Percentiles rank a stretch among this genome's conserved stretches.
phyloP scores from a whole-genome alignment of 2,113 vertebrate genomes.

The Nymphicus hollandicus region DNA sequence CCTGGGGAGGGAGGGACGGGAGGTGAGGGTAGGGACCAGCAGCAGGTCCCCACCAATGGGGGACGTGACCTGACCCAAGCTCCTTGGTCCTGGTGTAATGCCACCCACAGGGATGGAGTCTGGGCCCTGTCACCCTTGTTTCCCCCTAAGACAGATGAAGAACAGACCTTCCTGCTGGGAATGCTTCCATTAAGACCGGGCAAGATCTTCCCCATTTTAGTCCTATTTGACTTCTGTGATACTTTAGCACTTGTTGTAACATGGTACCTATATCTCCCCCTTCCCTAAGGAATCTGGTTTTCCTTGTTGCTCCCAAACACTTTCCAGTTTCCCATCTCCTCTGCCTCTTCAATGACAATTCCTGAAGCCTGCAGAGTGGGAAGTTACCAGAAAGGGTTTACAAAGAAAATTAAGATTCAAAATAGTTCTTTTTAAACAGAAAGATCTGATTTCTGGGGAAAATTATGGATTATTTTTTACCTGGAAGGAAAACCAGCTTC shows the following conservation, averaged over 20 bases:
- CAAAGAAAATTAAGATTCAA: not conserved
- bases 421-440: not conserved
- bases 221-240: rapidly evolving
- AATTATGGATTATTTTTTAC: rapidly evolving
- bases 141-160: not conserved
- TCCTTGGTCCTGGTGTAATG: rapidly evolving
- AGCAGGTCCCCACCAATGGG: rapidly evolving
- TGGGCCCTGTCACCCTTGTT: not conserved
- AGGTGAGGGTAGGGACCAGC: not conserved
- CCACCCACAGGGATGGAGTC: rapidly evolving
- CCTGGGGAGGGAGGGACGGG: constrained; percentile 64
- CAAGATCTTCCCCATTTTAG: not conserved
- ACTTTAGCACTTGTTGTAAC: not conserved
- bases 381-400: not conserved
- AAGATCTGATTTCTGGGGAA: not conserved
- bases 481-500: rapidly evolving
- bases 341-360: not conserved
- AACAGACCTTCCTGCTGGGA: not conserved
- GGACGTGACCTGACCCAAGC: not conserved
- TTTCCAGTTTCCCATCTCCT: not conserved
- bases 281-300: not conserved
- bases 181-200: not conserved
- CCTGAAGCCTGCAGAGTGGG: not conserved
- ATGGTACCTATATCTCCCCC: no score
- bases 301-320: not conserved